Evolutionary conservation across 2,888 invertebrate species (phyloP), one percentile per base, ranked within the genome.

Genomic region (Adelognathus sp.): DNA sequence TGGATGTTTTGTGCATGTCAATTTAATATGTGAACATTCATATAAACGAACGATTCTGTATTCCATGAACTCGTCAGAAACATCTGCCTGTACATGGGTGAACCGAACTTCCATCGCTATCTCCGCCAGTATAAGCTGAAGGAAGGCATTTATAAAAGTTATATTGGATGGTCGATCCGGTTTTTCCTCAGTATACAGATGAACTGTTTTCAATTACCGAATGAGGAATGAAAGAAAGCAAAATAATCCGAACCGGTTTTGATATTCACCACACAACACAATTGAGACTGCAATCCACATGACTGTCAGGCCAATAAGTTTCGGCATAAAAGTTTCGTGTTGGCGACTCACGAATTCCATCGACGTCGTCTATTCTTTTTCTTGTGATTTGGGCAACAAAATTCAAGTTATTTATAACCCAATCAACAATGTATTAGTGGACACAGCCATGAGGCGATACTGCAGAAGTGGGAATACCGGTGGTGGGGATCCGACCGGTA

Each of bases 381-480:
- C 11, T 36, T 60, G 2, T 36, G 18, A n/a, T 18, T 58, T 58
- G 36, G 21, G 21, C 36, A 36, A 58, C 9, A 21, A 58, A 58
- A 9, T 21, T 14, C 33, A 1, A 14, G 56, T 2, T 14, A 21
- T 16, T 3, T 18, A 6, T 7, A 24, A 58, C 11, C 31, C 18
- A 11, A 21, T 31, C 11, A n/a, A 36, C 36, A 58, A 33, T 39
- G 36, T 4, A 58, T 18, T 16, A 24, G 9, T 14, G 58, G 11
- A 56, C 29, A 31, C 31, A 11, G 7, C 21, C 21, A 24, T 31
- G 24, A 21, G 24, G 50, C 24, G 2, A n/a, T 31, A 14, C 16
- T 3, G 50, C 66, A 60, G 64, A 52, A 76, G 70, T 63, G 75
- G 63, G 36, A 76, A 58, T 54, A 44, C 29, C 18, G 16, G 71